Conservation (phyloP, 2,113 vertebrate genomes). For the Telmatochromis brichardi region DNA sequence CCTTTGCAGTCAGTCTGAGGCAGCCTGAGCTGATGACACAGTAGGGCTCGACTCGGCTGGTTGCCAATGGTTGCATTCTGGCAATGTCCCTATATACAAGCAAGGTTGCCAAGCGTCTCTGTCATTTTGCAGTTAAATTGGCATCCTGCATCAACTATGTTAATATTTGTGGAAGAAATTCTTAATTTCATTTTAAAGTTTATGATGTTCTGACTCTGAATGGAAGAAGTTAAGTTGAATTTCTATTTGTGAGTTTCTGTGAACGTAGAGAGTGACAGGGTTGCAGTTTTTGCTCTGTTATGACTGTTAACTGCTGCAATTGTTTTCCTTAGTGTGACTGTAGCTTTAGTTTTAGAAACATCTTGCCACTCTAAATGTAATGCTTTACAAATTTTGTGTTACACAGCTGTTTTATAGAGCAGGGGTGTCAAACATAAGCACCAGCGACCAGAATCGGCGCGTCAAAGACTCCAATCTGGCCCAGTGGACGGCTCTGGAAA, state of each 20-base stretch:
- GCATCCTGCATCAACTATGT: neutral
- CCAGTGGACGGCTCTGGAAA: neutral
- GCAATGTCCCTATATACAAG: neutral
- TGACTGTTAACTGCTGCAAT: neutral
- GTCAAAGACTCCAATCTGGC: neutral
- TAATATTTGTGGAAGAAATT: neutral
- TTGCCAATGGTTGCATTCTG: neutral
- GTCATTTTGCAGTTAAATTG: neutral
- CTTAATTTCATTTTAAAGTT: neutral
- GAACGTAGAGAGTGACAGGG: neutral
- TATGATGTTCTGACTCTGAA: neutral
- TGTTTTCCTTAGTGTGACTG: neutral
- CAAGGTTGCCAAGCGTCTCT: neutral
- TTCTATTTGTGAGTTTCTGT: neutral
- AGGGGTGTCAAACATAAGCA: neutral
- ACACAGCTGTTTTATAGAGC: neutral
- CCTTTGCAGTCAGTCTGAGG: neutral
- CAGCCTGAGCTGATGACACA: neutral
- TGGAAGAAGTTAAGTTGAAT: neutral
- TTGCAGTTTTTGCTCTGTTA: neutral
- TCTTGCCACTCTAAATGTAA: neutral
- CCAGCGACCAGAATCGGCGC: neutral
- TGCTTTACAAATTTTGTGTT: neutral
- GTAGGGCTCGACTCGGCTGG: neutral
- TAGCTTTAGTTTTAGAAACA: neutral